phyloP scores from a whole-genome alignment of 2,113 vertebrate species.

The Chamaea fasciata region DNA sequence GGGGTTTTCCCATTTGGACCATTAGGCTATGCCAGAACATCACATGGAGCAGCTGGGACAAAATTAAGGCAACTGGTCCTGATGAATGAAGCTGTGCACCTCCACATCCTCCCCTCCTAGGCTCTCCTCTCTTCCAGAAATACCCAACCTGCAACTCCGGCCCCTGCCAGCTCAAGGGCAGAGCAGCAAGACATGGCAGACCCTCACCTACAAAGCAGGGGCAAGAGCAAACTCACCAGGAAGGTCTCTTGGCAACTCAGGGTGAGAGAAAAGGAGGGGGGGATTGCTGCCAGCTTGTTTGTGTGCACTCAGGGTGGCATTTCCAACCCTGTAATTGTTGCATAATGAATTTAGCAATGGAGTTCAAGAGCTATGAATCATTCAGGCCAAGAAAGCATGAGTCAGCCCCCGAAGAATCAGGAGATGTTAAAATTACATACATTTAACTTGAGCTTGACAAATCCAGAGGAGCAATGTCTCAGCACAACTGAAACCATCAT shows the following conservation, averaged over 20 bases:
- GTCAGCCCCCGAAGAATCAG: slow-evolving; percentile 47
- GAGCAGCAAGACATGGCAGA: neutral
- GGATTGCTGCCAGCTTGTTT: slow-evolving; percentile 34
- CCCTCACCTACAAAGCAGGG: neutral
- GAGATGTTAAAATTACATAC: slow-evolving; percentile 54
- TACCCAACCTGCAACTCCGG: neutral
- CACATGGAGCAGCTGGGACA: neutral
- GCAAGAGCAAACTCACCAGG: neutral
- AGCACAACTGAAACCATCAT: neutral
- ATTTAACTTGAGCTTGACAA: slow-evolving; percentile 37
- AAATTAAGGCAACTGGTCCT: neutral
- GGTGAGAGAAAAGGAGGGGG: neutral
- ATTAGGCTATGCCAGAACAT: fast-evolving
- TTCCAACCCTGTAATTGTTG: slow-evolving; percentile 57
- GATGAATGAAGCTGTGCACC: neutral
- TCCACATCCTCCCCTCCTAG: neutral
- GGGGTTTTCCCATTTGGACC: neutral
- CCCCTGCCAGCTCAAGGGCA: neutral
- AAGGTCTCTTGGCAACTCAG: neutral
- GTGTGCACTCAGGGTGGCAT: slow-evolving; percentile 36
- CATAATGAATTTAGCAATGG: slow-evolving; percentile 53
- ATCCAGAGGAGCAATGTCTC: neutral
- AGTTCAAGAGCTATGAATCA: slow-evolving; percentile 61
- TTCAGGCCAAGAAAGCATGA: slow-evolving; percentile 47
- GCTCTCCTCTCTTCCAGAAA: neutral